Base-by-base conservation (phyloP, 1,140 invertebrate genomes). In the Pogonognathellus flavescens region DNA sequence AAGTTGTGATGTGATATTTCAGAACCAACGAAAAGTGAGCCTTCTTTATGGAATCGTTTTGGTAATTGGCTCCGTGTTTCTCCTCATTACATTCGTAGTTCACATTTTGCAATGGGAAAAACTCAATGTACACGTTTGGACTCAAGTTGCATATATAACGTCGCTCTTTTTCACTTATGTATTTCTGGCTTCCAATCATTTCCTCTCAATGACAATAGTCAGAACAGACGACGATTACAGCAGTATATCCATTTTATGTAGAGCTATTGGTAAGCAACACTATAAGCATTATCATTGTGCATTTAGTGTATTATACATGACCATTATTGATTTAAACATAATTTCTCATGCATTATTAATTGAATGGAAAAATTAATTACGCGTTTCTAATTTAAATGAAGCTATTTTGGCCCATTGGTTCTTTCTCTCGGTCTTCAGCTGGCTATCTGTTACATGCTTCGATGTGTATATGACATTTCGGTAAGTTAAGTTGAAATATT, bases 41-140 rank as follows among this genome's bases (percentile, higher is more conserved):
- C 20, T 22, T 18, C 16, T 87, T 6, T 87, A 87, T 59, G 62
- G 62, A 50, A n/a, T 53, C 5, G 41, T 62, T 7, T 85, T 87
- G 66, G 62, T 84, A 1, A 49, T 88, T 55, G 72, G 82, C 49
- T 82, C 83, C 9, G 13, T 88, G 6, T 84, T 88, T 31, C 66
- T 88, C 0, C 59, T 88, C 0, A 72, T 88, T 4, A 88, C 87
- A 11, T 10, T 87, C 8, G 20, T 86, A 20, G 87, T 88, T 20
- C 85, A 88, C 41, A 5, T 86, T 53, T 22, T 88, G n/a, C 50
- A 87, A 6, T 87, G 87, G 87, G 87, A 88, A n/a, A 88, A 84
- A n/a, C 82, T 87, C 57, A 87, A 85, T 25, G 57, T 87, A 16
- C 86, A 87, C 57, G 57, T 72, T 13, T 88, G 84, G 83, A 55